Conservation (phyloP, 2,113 vertebrate species). For the Astur gentilis region DNA sequence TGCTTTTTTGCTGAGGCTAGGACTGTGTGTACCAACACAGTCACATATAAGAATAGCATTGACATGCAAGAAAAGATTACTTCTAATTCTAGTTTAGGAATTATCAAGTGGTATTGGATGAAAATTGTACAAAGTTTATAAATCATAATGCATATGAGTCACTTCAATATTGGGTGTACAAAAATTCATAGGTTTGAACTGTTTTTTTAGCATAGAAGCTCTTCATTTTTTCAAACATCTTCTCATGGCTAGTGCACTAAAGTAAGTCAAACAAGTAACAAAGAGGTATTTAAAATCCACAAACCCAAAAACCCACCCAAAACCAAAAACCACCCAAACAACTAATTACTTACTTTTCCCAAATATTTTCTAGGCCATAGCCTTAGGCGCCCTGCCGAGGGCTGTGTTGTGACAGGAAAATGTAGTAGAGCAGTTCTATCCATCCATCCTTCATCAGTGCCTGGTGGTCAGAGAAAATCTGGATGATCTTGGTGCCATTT, state of each 20-base stretch:
- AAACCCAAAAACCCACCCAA: background rate
- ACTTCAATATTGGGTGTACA: background rate
- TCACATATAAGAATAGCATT: background rate
- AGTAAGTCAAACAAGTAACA: background rate
- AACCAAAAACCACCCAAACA: background rate
- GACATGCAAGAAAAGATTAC: background rate
- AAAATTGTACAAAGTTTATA: background rate
- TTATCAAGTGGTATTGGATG: background rate
- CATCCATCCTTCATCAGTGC: background rate
- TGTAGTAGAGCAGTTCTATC: background rate
- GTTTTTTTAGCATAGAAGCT: background rate
- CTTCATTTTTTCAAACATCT: background rate
- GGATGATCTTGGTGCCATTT: background rate
- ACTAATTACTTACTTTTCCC: background rate
- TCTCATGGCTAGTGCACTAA: background rate
- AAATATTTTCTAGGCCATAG: background rate
- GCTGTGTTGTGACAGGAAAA: background rate
- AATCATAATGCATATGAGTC: background rate
- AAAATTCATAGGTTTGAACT: background rate
- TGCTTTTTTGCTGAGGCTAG: background rate
- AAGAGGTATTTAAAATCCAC: background rate
- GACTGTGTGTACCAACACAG: background rate
- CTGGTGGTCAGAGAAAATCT: background rate
- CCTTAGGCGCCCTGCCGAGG: rapidly evolving
- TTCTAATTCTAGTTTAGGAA: background rate